Conservation (phyloP, 2,888 invertebrate genomes). For the Lithophane leautieri region DNA sequence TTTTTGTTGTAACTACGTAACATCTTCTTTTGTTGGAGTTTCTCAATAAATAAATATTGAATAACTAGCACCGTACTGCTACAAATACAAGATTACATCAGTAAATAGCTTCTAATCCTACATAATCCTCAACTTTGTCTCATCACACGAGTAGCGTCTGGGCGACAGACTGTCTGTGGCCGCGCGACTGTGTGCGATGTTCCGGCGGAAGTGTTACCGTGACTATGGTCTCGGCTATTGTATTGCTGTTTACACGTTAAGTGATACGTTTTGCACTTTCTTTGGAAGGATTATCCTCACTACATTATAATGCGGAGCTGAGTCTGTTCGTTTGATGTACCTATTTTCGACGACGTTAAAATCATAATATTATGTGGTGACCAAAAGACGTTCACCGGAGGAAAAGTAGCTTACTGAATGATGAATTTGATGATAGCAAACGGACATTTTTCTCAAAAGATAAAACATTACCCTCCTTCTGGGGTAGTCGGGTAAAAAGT, state of each 20-base stretch:
- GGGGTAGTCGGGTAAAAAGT: no score
- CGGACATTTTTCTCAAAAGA: no score
- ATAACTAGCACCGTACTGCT: background rate
- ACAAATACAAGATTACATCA: conserved; percentile 9
- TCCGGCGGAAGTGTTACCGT: conserved; percentile 36
- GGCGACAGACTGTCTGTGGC: conserved; percentile 17
- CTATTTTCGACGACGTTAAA: background rate
- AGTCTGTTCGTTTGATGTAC: background rate
- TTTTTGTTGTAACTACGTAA: background rate
- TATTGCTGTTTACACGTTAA: conserved; percentile 27
- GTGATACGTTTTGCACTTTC: conserved; percentile 24
- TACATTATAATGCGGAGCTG: background rate
- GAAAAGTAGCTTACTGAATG: background rate
- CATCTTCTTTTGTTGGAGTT: background rate
- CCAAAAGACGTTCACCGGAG: no score
- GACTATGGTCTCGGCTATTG: conserved; percentile 8
- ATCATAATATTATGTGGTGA: background rate
- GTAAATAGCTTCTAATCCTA: conserved; percentile 15
- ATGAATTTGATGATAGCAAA: background rate
- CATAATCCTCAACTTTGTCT: conserved; percentile 16
- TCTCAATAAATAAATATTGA: background rate
- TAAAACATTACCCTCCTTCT: no score
- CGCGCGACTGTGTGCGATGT: background rate
- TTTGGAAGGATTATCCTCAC: conserved; percentile 15
- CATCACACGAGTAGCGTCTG: no score